Evolutionary conservation across 1,140 invertebrate species (phyloP), one percentile per base, ranked within the genome.

Genomic region (Formica selysi): DNA sequence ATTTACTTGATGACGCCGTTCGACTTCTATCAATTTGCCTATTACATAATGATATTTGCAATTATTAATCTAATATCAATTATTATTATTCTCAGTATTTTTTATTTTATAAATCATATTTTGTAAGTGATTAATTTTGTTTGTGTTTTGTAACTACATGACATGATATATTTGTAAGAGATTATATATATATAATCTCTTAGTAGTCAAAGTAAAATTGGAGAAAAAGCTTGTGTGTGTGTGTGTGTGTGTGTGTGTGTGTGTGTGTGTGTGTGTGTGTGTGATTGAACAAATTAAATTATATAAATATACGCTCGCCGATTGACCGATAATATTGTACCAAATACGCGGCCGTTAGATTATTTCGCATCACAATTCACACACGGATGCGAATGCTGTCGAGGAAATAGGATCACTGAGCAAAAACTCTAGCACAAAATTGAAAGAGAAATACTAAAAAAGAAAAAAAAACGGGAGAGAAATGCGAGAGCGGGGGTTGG

Each of bases 361-460:
- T 80, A 71, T 26, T 70, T 67, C 74, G 65, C 65, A 54, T 64
- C 54, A 62, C 54, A n/a, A 68, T 78, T 51, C 64, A 78, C 65
- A 78, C 65, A 70, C 41, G 22, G 54, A 74, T 80, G 65, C 51
- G 54, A 29, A 88, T 79, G 36, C 57, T 79, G 54, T 36, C 83
- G 78, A 61, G 76, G 51, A 19, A 59, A 68, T n/a, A 59, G 44
- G 67, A 51, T 87, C 85, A 59, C 59, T 61, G 74, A 86, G 80
- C 84, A 89, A 86, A 51, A 51, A 89, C 76, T 89, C 41, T 59
- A 79, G 41, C 71, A 65, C 36, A 70, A 87, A 87, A 65, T 13
- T 8, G 38, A 44, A 62, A 16, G 36, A 54, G 13, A 51, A 29
- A 68, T 81, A 78, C 38, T 80, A 67, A 89, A 76, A 65, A 81